Evolutionary conservation across 2,113 vertebrate species (phyloP), one percentile per base, ranked within the genome.

Genomic region (Poeciliopsis retropinna): DNA sequence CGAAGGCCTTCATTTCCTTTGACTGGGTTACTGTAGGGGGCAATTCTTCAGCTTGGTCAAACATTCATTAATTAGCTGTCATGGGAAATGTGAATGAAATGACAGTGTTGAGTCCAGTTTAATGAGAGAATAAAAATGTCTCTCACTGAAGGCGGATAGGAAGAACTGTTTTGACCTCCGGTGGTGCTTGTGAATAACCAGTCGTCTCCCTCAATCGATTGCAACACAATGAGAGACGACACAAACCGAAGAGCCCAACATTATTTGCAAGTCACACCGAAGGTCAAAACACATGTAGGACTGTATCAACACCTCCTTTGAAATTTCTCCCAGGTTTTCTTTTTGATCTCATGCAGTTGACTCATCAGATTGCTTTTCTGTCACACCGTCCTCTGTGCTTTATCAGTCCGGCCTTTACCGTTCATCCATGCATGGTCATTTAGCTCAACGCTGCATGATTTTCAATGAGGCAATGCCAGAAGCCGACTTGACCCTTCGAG

Each of bases 61-160:
- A 91, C 89, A 91, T 86, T 83, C 84, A 85, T 92, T 92, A 92
- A 91, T 92, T 92, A 89, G 83, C 88, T 92, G 88, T 93, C 91
- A 90, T 87, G 79, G 84, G 88, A 37, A 37, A 91, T 79, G 76
- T 72, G 79, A 85, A 82, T n/a, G 29, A 82, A 86, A 77, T 77
- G 86, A 85, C 79, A 51, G 84, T 88, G 88, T 88, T 75, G 80
- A 83, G 90, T 90, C 79, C 84, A 82, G 88, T 89, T 92, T 93
- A 88, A 92, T 85, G 87, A 92, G 81, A 85, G 88, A 90, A 89
- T 89, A 90, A 90, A 91, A 91, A 83, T 85, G 85, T 88, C 87
- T 70, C 67, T 82, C 71, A 76, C 72, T 87, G 86, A 92, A 90
- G 73, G 78, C 89, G 87, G 91, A 93, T 86, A 88, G 77, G 83